Conservation (phyloP, 2,888 invertebrate species). For the Argynnis bischoffii region DNA sequence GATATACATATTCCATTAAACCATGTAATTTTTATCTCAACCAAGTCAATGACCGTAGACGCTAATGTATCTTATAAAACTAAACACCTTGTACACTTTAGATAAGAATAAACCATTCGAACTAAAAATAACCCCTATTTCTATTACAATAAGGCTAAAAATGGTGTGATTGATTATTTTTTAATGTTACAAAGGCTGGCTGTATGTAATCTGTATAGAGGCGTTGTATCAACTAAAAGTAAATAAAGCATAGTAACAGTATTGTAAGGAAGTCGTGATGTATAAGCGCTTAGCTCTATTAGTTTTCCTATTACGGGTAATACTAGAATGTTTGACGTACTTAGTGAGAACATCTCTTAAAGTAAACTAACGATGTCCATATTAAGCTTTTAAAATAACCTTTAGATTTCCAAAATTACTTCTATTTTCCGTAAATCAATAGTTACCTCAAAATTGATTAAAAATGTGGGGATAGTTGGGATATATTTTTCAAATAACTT, state of each 20-base stretch:
- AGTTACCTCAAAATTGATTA: too few species aligned
- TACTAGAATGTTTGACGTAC: neutral
- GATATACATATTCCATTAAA: slow-evolving; percentile 9
- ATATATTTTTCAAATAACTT: too few species aligned
- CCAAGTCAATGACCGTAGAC: slow-evolving; percentile 46
- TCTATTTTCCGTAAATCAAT: too few species aligned
- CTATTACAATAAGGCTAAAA: neutral
- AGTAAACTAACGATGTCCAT: too few species aligned
- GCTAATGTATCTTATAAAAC: slow-evolving; percentile 36
- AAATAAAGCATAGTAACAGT: slow-evolving; percentile 9
- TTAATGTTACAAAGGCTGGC: neutral
- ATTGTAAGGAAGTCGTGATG: slow-evolving; percentile 7
- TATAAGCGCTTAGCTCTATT: neutral
- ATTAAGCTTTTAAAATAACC: neutral
- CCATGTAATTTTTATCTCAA: slow-evolving; percentile 20
- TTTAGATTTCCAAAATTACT: neutral
- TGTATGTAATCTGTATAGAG: slow-evolving; percentile 22
- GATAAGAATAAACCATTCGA: neutral
- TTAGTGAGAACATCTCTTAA: neutral
- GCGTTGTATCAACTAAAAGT: slow-evolving; percentile 20
- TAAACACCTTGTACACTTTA: slow-evolving; percentile 25
- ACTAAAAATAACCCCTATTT: neutral
- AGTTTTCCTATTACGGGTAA: slow-evolving; percentile 3
- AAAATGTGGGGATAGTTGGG: too few species aligned
- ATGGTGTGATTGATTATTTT: neutral